These are phyloP conservation scores for Amphiduros pacificus DNA, from an alignment of 2,888 invertebrate genomes.

Conservation along the genomic window DNA sequence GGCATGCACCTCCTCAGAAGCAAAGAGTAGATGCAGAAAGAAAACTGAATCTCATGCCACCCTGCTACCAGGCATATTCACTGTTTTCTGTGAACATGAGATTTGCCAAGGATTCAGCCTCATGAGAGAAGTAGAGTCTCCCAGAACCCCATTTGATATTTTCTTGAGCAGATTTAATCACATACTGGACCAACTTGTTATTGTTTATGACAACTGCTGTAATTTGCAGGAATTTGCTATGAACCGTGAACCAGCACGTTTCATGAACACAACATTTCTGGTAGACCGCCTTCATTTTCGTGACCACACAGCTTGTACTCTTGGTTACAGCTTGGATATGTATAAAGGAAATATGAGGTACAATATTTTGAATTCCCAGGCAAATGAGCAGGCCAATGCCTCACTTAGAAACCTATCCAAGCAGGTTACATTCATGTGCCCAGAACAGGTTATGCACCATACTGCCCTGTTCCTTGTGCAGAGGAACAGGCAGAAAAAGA, in stretches of 20 bases:
- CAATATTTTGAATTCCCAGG: conserved; percentile 1
- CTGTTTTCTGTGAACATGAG: neutral
- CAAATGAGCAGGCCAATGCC: neutral
- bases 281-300: neutral
- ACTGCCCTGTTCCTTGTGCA: too few species aligned
- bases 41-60: neutral
- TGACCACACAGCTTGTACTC: neutral
- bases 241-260: neutral
- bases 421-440: neutral
- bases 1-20: too few species aligned
- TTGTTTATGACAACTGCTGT: neutral
- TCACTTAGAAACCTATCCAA: neutral
- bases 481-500: too few species aligned
- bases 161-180: neutral
- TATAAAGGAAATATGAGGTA: neutral
- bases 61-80: neutral
- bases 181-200: neutral
- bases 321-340: neutral
- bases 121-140: neutral
- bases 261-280: neutral
- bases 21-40: neutral
- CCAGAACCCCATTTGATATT: neutral
- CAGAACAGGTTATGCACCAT: too few species aligned
- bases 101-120: neutral
- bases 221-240: neutral